Evolutionary conservation across 1,140 invertebrate species (phyloP).

Genomic region (Papilio polytes): DNA sequence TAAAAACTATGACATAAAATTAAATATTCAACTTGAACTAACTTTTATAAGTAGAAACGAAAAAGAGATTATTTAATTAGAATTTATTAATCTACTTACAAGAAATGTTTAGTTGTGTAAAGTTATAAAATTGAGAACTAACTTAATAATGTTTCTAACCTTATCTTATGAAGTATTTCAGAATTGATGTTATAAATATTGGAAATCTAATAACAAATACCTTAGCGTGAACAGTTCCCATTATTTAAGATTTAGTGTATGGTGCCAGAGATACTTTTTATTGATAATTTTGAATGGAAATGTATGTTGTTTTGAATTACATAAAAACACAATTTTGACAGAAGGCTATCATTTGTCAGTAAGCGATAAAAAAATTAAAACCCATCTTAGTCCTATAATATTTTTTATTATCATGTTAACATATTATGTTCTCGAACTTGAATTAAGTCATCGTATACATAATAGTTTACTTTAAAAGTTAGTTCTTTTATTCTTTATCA

Average conservation of each 20-base stretch:
- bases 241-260: slow-evolving; percentile 45
- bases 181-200: slow-evolving; percentile 4
- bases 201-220: slow-evolving; percentile 44
- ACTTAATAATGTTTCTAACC: slow-evolving; percentile 12
- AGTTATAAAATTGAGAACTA: neutral
- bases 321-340: slow-evolving; percentile 65
- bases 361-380: neutral
- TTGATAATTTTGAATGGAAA: slow-evolving; percentile 49
- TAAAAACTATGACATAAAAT: too few relatives aligned
- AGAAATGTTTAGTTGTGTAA: neutral
- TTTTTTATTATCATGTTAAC: neutral
- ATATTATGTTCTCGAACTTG: neutral
- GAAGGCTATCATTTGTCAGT: slow-evolving; percentile 3
- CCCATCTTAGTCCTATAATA: neutral
- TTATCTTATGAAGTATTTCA: neutral
- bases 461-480: neutral
- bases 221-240: slow-evolving; percentile 72
- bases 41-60: too few relatives aligned
- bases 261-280: slow-evolving; percentile 21
- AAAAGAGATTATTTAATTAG: too few relatives aligned
- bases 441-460: neutral
- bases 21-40: too few relatives aligned
- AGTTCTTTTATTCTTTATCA: neutral
- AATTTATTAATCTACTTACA: neutral
- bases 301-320: slow-evolving; percentile 69